Percentiles rank a stretch among this genome's conserved stretches.
Evolutionary conservation across 2,113 vertebrate species (phyloP).

Genomic region (Gavia stellata): DNA sequence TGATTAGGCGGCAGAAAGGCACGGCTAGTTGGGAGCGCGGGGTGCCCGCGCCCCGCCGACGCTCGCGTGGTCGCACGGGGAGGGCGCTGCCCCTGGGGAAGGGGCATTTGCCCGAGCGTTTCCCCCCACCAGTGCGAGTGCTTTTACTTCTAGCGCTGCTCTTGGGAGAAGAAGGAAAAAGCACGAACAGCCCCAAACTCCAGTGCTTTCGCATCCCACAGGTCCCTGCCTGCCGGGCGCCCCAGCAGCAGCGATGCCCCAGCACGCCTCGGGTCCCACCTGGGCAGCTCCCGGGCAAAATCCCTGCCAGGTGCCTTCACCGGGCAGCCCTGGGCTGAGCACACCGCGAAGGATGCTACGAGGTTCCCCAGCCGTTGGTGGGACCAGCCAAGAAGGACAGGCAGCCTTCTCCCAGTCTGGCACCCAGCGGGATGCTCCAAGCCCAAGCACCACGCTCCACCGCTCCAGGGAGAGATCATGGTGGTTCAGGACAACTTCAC

Average conservation of each 20-base stretch:
- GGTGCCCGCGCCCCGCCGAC: slow-evolving; percentile 15
- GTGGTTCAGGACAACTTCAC: background rate
- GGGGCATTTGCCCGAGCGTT: rapidly evolving
- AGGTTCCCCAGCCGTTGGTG: rapidly evolving
- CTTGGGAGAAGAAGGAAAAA: background rate
- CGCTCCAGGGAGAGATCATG: rapidly evolving
- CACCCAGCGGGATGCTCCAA: rapidly evolving
- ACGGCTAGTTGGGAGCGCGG: slow-evolving; percentile 78
- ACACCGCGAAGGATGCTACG: rapidly evolving
- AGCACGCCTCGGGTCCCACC: rapidly evolving
- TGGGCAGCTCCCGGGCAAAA: rapidly evolving
- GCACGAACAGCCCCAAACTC: rapidly evolving
- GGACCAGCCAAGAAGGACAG: background rate
- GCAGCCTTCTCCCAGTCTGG: rapidly evolving
- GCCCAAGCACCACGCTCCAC: rapidly evolving
- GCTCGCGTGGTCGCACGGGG: rapidly evolving
- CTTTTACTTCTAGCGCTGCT: rapidly evolving
- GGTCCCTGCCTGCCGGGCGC: rapidly evolving
- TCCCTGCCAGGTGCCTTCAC: background rate
- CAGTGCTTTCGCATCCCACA: rapidly evolving
- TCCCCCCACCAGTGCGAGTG: rapidly evolving
- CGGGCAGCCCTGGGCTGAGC: background rate
- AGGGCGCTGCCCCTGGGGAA: background rate
- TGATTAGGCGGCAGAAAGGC: slow-evolving; percentile 85
- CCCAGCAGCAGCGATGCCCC: background rate